Evolutionary conservation across 2,797 vertebrate genomes (phyloP).

Genomic region (Gymnocypris eckloni): DNA sequence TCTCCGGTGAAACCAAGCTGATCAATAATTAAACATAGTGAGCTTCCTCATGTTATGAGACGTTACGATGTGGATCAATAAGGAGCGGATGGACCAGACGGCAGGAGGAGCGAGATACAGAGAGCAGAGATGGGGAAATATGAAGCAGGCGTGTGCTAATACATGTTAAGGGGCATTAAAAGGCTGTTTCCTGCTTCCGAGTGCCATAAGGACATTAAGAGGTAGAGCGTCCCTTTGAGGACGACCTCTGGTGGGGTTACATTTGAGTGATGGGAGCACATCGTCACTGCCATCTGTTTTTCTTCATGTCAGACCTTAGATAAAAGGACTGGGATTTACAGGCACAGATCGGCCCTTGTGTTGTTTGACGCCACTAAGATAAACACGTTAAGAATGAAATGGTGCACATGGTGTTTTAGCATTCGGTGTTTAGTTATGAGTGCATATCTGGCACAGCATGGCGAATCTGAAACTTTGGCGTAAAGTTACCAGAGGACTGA

Average conservation of each 20-base stretch:
- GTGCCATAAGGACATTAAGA: conserved; percentile 61
- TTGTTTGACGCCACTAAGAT: neutral
- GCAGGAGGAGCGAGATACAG: conserved; percentile 47
- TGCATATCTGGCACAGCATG: conserved; percentile 5
- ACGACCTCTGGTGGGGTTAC: conserved; percentile 58
- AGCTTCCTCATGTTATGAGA: conserved; percentile 44
- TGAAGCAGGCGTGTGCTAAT: conserved; percentile 53
- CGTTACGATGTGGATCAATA: conserved; percentile 32
- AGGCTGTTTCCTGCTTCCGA: conserved; percentile 60
- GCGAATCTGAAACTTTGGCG: conserved; percentile 44
- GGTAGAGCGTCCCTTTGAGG: conserved; percentile 58
- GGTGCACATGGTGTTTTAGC: neutral
- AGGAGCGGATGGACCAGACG: conserved; percentile 49
- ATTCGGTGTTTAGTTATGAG: conserved; percentile 11
- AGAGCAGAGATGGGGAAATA: conserved; percentile 48
- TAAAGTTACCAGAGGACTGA: conserved; percentile 49
- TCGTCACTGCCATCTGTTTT: conserved; percentile 57
- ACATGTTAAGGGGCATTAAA: conserved; percentile 52
- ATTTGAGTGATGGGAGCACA: conserved; percentile 55
- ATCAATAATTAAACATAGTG: conserved; percentile 55
- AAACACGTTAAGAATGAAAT: neutral
- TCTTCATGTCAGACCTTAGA: conserved; percentile 27
- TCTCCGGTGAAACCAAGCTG: conserved; percentile 22
- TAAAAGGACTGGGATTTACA: conserved; percentile 29
- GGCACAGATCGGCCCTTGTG: conserved; percentile 14